These are phyloP conservation scores for Amyelois transitella DNA, from an alignment of 1,140 invertebrate genomes.

Conservation along the genomic window DNA sequence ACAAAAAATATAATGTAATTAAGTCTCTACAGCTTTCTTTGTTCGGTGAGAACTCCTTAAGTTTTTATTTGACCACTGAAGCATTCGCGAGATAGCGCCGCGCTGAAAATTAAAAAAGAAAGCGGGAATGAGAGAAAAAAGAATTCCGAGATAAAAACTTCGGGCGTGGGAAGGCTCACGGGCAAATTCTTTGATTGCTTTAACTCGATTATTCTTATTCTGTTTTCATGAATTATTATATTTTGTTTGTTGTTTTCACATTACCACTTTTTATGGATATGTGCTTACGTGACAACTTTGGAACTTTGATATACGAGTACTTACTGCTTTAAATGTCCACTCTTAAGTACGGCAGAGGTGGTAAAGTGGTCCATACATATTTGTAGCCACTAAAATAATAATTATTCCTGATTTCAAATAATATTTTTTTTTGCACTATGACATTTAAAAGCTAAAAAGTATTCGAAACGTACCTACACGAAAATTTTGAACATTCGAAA, in stretches of 20 bases:
- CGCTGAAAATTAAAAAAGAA: conserved; percentile 71
- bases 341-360: too few relatives aligned
- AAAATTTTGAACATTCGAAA: conserved; percentile 4
- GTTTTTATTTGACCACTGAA: conserved; percentile 75
- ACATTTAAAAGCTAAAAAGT: not conserved
- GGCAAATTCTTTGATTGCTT: conserved; percentile 23
- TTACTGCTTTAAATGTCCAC: too few relatives aligned
- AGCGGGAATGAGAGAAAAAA: conserved; percentile 36
- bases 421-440: too few relatives aligned
- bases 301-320: too few relatives aligned
- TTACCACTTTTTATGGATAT: too few relatives aligned
- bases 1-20: too few relatives aligned
- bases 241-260: not conserved
- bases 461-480: not conserved
- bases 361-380: too few relatives aligned
- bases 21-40: conserved; percentile 14
- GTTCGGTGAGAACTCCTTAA: conserved; percentile 55
- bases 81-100: conserved; percentile 71
- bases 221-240: not conserved
- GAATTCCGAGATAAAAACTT: conserved; percentile 38
- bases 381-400: too few relatives aligned
- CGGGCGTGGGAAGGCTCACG: conserved; percentile 18
- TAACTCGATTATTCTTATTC: not conserved
- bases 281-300: too few relatives aligned
- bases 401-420: too few relatives aligned